phyloP scores from a whole-genome alignment of 37 sponge, comb jelly and placozoan genomes.

The Halisarca cf. caerulea region DNA sequence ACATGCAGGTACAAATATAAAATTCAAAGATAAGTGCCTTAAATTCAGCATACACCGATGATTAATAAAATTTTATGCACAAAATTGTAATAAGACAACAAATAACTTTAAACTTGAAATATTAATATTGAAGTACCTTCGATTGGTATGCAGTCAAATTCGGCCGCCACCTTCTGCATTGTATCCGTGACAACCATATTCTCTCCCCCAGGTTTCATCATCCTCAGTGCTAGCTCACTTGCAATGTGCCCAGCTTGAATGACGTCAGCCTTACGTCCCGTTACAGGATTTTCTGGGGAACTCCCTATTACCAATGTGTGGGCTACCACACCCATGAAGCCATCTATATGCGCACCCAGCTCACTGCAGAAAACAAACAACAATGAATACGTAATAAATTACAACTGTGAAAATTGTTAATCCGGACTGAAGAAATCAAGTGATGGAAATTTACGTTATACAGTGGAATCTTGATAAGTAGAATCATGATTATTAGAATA shows the following conservation, averaged over 20 bases:
- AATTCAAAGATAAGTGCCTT: too few relatives aligned
- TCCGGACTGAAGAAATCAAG: too few relatives aligned
- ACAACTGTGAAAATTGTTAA: not conserved
- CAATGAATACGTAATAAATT: not conserved
- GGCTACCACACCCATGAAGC: constrained; percentile 88
- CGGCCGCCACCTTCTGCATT: constrained; percentile 74
- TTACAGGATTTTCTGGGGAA: constrained; percentile 76
- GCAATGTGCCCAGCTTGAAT: constrained; percentile 87
- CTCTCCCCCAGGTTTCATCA: constrained; percentile 93
- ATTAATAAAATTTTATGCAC: too few relatives aligned
- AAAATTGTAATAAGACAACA: too few relatives aligned
- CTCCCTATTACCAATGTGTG: constrained; percentile 90
- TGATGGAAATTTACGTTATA: too few relatives aligned
- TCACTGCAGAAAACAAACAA: constrained; percentile 49
- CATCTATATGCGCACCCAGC: constrained; percentile 90
- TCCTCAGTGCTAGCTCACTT: constrained; percentile 86
- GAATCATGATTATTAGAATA: too few relatives aligned
- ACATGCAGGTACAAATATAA: too few relatives aligned
- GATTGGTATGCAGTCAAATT: constrained; percentile 78
- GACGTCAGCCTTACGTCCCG: constrained; percentile 90
- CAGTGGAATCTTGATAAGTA: too few relatives aligned
- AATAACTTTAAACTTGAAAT: too few relatives aligned
- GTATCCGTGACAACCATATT: constrained; percentile 80
- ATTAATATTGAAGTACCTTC: constrained; percentile 75
- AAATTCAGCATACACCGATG: too few relatives aligned